Evolutionary conservation across 2,113 vertebrate genomes (phyloP), one percentile per base, ranked within the genome.

Genomic region (Eretmochelys imbricata): DNA sequence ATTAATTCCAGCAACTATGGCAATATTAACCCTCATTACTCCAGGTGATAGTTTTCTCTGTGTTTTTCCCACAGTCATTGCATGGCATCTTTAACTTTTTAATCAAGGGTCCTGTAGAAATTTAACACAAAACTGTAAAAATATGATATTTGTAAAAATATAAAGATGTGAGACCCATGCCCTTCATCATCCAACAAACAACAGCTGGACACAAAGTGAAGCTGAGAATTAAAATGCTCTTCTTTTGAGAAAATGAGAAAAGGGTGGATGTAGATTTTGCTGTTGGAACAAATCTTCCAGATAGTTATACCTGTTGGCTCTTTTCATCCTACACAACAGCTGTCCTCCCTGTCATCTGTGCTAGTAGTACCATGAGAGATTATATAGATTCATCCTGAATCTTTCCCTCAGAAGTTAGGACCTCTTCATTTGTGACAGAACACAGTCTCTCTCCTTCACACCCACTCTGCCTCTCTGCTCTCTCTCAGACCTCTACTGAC

Each of bases 401-500:
- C 49, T 72, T 88, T 93, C 76, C 49, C 1, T 1, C 49, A 85
- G 46, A 80, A 35, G 19, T 78, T 85, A 76, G 88, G 57, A 29
- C 11, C 38, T 72, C n/a, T 57, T 88, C 24, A 91, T 54, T 35
- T 9, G 10, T 25, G 29, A 91, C 62, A 11, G 4, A 95, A 96
- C 91, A 5, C 14, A 27, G 4, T 7, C 84, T 88, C 59, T 59
- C 42, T 69, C 50, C 14, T 1, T 81, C 13, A 84, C 6, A 24
- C 22, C 90, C 75, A 88, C 7, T 7, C n/a, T 51, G 35, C 3
- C 86, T 81, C 89, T 59, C 62, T 88, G 54, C 88, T 95, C n/a
- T 85, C 53, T 20, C 57, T 96, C 84, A 82, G 90, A 80, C 53
- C 29, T 93, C 78, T 80, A 29, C 79, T 92, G 38, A 91, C 55